phyloP scores from a whole-genome alignment of 2,888 invertebrate genomes.

The Parnassius mnemosyne region DNA sequence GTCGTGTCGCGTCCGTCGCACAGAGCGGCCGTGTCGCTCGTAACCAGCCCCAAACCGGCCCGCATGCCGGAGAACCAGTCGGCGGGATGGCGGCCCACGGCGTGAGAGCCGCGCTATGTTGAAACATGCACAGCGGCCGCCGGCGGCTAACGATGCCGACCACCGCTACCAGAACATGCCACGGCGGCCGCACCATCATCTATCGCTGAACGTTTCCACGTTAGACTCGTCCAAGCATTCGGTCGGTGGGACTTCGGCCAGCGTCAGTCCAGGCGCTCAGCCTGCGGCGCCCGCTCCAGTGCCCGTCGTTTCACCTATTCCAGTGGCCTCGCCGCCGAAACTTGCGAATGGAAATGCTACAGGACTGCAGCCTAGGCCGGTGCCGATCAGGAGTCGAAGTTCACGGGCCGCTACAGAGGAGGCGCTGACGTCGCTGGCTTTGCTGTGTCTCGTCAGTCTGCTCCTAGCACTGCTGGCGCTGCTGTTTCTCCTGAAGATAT shows the following conservation, averaged over 20 bases:
- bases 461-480: conserved; percentile 90
- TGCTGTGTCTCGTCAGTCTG: conserved; percentile 92
- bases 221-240: conserved; percentile 84
- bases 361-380: conserved; percentile 63
- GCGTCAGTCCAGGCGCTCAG: conserved; percentile 79
- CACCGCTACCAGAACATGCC: conserved; percentile 80
- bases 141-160: conserved; percentile 76
- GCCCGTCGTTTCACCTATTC: conserved; percentile 53
- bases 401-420: conserved; percentile 79
- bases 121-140: conserved; percentile 85
- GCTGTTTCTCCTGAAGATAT: conserved; percentile 91
- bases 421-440: conserved; percentile 90
- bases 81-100: conserved; percentile 68
- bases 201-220: conserved; percentile 84
- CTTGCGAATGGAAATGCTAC: conserved; percentile 80
- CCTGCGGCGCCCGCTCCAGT: conserved; percentile 45
- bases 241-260: conserved; percentile 78
- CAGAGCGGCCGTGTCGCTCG: conserved; percentile 47
- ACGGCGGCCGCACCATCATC: conserved; percentile 81
- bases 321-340: conserved; percentile 68
- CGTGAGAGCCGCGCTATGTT: conserved; percentile 81
- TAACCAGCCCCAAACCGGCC: conserved; percentile 40
- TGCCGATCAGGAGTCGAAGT: conserved; percentile 56
- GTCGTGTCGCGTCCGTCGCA: conserved; percentile 57
- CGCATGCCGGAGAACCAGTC: conserved; percentile 68